Percentiles rank a stretch among this genome's conserved stretches.
Evolutionary conservation across 2,888 invertebrate genomes (phyloP).

Genomic region (Dolichopus griseipennis): DNA sequence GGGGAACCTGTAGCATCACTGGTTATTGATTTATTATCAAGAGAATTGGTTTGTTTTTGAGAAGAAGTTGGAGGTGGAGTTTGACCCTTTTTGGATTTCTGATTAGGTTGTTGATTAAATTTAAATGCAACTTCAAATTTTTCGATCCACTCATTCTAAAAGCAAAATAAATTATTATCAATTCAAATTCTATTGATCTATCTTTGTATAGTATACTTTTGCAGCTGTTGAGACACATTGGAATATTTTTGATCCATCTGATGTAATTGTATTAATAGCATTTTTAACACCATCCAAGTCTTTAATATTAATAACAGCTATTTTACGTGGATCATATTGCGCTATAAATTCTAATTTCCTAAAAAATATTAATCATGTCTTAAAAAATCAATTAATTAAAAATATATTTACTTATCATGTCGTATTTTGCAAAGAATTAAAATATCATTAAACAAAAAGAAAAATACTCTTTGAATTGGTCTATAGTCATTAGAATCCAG

Average conservation of each 20-base stretch:
- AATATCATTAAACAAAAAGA: conserved; percentile 87
- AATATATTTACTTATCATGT: conserved; percentile 40
- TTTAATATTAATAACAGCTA: conserved; percentile 89
- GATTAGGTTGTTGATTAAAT: conserved; percentile 49
- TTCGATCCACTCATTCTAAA: conserved; percentile 84
- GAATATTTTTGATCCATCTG: conserved; percentile 86
- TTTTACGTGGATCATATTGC: conserved; percentile 54
- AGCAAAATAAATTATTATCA: neutral
- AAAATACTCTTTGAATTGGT: conserved; percentile 78
- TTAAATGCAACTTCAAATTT: conserved; percentile 87
- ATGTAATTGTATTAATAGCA: conserved; percentile 88
- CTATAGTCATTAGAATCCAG: conserved; percentile 80
- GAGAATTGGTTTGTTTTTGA: conserved; percentile 24
- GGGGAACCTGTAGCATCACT: conserved; percentile 30
- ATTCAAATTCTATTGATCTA: neutral
- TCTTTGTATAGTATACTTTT: conserved; percentile 32
- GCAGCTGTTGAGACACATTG: conserved; percentile 71
- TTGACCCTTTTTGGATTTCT: conserved; percentile 49
- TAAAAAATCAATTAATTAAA: neutral
- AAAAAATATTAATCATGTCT: no score
- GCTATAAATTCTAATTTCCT: conserved; percentile 40
- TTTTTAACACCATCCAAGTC: conserved; percentile 84
- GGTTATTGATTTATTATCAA: conserved; percentile 28
- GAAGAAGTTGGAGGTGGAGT: conserved; percentile 41
- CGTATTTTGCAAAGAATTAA: conserved; percentile 73